Percentiles rank a stretch among this genome's conserved stretches.
Evolutionary conservation across 2,113 vertebrate genomes (phyloP).

Genomic region (Sylvilagus bachmani): DNA sequence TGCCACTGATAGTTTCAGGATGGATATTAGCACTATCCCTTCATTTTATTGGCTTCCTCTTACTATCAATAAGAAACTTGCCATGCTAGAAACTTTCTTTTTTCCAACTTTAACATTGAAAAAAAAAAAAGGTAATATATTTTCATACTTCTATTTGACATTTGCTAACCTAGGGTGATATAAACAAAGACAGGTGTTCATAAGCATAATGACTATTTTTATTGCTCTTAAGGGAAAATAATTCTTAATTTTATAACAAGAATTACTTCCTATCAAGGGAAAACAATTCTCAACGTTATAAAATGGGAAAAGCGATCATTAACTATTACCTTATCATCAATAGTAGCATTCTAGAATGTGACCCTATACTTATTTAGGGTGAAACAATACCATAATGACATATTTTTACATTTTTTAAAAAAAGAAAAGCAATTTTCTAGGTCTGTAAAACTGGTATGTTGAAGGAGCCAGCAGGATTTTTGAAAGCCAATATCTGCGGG

Average conservation of each 20-base stretch:
- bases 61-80: conserved; percentile 13
- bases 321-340: neutral
- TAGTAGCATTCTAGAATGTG: neutral
- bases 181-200: conserved; percentile 32
- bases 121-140: conserved; percentile 43
- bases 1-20: neutral
- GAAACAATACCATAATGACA: neutral
- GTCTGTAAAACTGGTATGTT: neutral
- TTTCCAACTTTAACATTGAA: conserved; percentile 5
- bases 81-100: neutral
- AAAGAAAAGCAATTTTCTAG: neutral
- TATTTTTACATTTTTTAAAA: neutral
- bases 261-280: neutral
- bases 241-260: neutral
- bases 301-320: neutral
- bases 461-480: neutral
- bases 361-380: neutral
- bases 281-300: conserved; percentile 4
- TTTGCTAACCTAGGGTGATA: conserved; percentile 30
- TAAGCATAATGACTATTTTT: neutral
- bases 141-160: conserved; percentile 46
- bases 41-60: neutral
- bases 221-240: neutral
- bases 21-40: neutral
- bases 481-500: conserved; percentile 18